These are phyloP conservation scores for Diglossa cyanea DNA, from an alignment of 2,797 vertebrate genomes.

Conservation along the genomic window DNA sequence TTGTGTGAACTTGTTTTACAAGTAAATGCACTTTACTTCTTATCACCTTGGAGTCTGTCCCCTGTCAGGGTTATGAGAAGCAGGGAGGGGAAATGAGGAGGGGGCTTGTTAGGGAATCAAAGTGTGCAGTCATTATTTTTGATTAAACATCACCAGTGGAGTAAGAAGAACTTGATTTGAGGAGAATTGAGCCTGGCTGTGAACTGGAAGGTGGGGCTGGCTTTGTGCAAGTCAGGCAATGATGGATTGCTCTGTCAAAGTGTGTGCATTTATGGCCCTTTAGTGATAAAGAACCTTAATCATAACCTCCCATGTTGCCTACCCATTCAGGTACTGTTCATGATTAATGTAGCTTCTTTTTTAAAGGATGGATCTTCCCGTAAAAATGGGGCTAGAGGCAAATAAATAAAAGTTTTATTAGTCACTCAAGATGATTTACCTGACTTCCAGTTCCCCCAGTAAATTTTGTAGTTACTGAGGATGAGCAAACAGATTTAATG, in stretches of 20 bases:
- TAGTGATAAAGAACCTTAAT: constrained; percentile 4
- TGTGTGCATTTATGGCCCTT: background rate
- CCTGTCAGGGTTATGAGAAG: background rate
- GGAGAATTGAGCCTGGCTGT: background rate
- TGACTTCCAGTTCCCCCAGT: background rate
- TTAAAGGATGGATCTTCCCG: background rate
- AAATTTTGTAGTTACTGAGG: background rate
- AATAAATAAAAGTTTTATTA: background rate
- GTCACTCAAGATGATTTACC: background rate
- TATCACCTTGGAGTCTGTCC: background rate
- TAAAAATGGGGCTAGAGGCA: constrained; percentile 17
- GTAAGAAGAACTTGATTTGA: background rate
- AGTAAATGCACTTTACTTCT: background rate
- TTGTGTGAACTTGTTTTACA: background rate
- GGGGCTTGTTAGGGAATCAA: background rate
- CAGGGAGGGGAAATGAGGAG: background rate
- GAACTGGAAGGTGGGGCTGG: constrained; percentile 5
- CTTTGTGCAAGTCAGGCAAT: background rate
- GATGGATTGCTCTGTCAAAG: constrained; percentile 25
- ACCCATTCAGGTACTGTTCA: constrained; percentile 9
- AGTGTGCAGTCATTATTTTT: background rate
- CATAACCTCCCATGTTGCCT: background rate
- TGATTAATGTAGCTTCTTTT: background rate
- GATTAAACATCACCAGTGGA: background rate
- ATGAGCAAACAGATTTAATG: background rate